Evolutionary conservation across 35 echinoderm and acorn worm genomes (phyloP).

Genomic region (Apostichopus parvimensis): DNA sequence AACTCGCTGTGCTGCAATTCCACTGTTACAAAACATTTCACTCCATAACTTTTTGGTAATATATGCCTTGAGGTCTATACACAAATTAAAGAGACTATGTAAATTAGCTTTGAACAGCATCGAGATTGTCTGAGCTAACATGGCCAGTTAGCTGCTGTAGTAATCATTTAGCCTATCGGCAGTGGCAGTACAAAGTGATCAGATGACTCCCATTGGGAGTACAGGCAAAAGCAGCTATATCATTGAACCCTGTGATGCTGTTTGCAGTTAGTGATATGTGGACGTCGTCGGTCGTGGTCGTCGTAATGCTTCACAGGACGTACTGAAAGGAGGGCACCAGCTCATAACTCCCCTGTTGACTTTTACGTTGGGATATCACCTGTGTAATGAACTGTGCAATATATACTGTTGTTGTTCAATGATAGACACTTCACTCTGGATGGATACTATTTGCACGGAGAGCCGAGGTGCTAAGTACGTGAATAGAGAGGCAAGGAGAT

Average conservation of each 20-base stretch:
- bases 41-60: background rate
- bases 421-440: background rate
- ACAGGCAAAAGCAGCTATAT: background rate
- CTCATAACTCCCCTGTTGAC: constrained; percentile 19
- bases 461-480: background rate
- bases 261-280: no score
- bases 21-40: constrained; percentile 29
- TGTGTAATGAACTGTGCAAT: constrained; percentile 45
- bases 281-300: background rate
- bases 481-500: constrained; percentile 16
- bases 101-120: constrained; percentile 27
- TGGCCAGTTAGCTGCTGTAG: constrained; percentile 5
- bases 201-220: constrained; percentile 29
- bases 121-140: background rate
- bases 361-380: constrained; percentile 15
- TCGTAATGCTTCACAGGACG: constrained; percentile 28
- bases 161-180: constrained; percentile 29
- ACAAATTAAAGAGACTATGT: constrained; percentile 39
- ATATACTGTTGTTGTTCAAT: constrained; percentile 9
- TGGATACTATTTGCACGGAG: constrained; percentile 37
- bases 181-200: background rate
- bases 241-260: background rate
- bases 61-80: constrained; percentile 34
- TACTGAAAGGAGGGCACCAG: constrained; percentile 33
- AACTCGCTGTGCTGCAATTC: background rate